Conservation (phyloP, 2,113 vertebrate genomes). For the Polypterus senegalus region DNA sequence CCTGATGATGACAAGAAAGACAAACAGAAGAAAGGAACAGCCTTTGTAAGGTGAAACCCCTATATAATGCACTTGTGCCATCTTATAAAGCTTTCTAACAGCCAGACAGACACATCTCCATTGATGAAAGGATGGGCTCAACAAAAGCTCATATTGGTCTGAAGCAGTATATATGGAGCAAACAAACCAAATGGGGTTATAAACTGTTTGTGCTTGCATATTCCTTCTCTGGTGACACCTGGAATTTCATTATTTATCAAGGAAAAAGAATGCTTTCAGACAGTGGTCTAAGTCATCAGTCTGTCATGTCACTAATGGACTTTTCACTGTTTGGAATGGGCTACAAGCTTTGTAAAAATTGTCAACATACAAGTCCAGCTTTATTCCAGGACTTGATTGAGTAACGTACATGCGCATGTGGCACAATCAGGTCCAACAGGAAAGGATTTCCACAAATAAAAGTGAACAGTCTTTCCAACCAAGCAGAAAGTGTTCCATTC, state of each 20-base stretch:
- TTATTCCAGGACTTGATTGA: constrained; percentile 4
- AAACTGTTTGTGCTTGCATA: constrained; percentile 42
- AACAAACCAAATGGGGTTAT: constrained; percentile 33
- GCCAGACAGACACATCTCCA: constrained; percentile 27
- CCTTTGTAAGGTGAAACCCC: constrained; percentile 32
- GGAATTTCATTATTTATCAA: constrained; percentile 35
- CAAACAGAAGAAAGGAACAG: constrained; percentile 26
- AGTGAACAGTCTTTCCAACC: no score
- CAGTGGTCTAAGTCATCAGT: constrained; percentile 25
- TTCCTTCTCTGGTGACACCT: constrained; percentile 29
- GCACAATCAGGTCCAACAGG: neutral
- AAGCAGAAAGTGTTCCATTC: no score
- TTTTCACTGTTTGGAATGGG: constrained; percentile 29
- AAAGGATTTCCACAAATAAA: neutral
- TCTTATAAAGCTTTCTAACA: constrained; percentile 34
- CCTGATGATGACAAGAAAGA: constrained; percentile 13
- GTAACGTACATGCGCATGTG: neutral
- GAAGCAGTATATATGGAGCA: constrained; percentile 31
- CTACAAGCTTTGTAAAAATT: constrained; percentile 38
- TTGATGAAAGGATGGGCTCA: constrained; percentile 39
- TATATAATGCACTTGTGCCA: constrained; percentile 31
- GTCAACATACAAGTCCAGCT: constrained; percentile 32
- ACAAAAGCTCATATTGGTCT: constrained; percentile 25
- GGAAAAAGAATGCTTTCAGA: constrained; percentile 19
- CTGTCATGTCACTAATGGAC: constrained; percentile 32